phyloP scores from a whole-genome alignment of 2,113 vertebrate species.

The Calidris pygmaea region DNA sequence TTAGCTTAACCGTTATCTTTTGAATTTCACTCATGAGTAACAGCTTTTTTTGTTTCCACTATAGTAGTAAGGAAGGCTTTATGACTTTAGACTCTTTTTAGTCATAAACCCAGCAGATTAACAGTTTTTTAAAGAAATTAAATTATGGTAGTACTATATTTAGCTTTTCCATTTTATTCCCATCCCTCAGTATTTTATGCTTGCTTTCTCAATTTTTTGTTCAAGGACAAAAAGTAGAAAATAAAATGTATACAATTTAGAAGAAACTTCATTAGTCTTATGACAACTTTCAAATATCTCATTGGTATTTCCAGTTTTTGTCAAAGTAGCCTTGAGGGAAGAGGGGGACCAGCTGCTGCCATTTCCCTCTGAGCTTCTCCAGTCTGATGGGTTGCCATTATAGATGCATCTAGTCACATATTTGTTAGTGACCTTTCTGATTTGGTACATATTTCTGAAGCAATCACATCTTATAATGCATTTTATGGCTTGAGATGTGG shows the following conservation, averaged over 20 bases:
- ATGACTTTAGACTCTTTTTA: background rate
- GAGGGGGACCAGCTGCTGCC: background rate
- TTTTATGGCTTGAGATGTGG: background rate
- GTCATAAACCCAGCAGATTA: background rate
- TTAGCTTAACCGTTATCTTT: background rate
- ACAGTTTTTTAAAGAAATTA: background rate
- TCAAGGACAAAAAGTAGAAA: background rate
- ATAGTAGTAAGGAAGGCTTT: background rate
- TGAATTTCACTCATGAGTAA: background rate
- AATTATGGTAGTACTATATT: background rate
- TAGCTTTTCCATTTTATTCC: background rate
- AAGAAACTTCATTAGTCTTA: background rate
- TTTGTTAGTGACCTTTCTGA: slow-evolving; percentile 57
- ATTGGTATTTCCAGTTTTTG: background rate
- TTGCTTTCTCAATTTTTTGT: background rate
- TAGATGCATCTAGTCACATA: slow-evolving; percentile 28
- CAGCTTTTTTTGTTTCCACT: background rate
- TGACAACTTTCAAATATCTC: background rate
- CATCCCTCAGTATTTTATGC: background rate
- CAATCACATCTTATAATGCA: background rate
- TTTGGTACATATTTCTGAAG: slow-evolving; percentile 18
- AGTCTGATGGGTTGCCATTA: background rate
- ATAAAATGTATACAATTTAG: background rate
- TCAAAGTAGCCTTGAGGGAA: background rate
- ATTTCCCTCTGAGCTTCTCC: background rate